Evolutionary conservation across 1,140 invertebrate genomes (phyloP).

Genomic region (Panulirus ornatus): DNA sequence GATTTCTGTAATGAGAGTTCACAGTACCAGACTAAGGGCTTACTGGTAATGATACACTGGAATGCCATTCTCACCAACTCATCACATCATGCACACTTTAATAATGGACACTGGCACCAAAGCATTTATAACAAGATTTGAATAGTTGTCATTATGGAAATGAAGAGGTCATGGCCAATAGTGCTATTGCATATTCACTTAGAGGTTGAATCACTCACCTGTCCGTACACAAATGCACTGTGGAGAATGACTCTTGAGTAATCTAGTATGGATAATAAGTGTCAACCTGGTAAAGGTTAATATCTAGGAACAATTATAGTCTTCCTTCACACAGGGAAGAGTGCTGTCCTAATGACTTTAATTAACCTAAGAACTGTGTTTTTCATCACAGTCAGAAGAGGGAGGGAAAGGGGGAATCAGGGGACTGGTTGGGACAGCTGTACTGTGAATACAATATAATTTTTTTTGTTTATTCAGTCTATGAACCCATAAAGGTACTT

Average conservation of each 20-base stretch:
- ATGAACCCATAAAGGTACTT: not conserved
- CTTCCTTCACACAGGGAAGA: slow-evolving; percentile 42
- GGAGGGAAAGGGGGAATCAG: not conserved
- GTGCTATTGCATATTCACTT: slow-evolving; percentile 52
- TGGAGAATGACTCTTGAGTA: slow-evolving; percentile 23
- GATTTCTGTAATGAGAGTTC: not conserved
- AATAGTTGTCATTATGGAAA: slow-evolving; percentile 42
- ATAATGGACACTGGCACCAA: slow-evolving; percentile 57
- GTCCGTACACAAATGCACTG: slow-evolving; percentile 41
- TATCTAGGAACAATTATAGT: slow-evolving; percentile 53
- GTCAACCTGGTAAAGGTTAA: slow-evolving; percentile 36
- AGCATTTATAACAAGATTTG: slow-evolving; percentile 48
- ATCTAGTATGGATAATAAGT: slow-evolving; percentile 42
- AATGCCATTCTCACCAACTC: slow-evolving; percentile 57
- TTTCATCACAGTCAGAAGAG: slow-evolving; percentile 35
- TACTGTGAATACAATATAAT: slow-evolving; percentile 34
- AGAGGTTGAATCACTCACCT: slow-evolving; percentile 23
- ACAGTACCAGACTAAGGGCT: slow-evolving; percentile 25
- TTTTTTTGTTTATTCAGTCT: not conserved
- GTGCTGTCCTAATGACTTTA: slow-evolving; percentile 29
- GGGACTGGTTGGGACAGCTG: not conserved
- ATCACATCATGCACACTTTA: slow-evolving; percentile 42
- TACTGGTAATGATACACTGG: slow-evolving; percentile 48
- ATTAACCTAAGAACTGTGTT: slow-evolving; percentile 40
- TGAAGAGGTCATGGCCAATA: slow-evolving; percentile 42